These are phyloP conservation scores for Volucella bombylans DNA, from an alignment of 2,888 invertebrate species.

Conservation along the genomic window DNA sequence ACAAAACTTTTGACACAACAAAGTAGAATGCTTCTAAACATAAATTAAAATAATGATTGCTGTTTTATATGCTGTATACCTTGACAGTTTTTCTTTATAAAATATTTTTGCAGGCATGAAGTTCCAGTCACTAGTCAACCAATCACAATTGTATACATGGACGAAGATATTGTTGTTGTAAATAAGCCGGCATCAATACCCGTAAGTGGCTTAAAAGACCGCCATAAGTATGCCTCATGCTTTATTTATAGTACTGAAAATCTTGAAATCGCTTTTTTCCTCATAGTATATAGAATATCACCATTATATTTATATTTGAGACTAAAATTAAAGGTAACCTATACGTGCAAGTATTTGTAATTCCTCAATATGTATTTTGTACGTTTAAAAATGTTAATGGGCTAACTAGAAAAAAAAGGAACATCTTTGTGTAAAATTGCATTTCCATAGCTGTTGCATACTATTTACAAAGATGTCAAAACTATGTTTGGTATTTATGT, in stretches of 20 bases:
- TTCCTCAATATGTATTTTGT: too few relatives aligned
- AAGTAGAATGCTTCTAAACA: neutral
- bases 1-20: too few relatives aligned
- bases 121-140: constrained; percentile 98
- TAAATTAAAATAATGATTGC: neutral
- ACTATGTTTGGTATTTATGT: too few relatives aligned
- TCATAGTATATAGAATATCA: constrained; percentile 11
- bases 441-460: too few relatives aligned
- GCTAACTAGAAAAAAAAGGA: too few relatives aligned
- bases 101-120: constrained; percentile 94
- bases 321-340: neutral
- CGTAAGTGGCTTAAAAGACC: constrained; percentile 95
- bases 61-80: constrained; percentile 18
- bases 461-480: too few relatives aligned
- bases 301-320: neutral
- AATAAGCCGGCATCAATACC: constrained; percentile 99
- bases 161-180: constrained; percentile 99
- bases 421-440: too few relatives aligned
- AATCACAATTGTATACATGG: constrained; percentile 98
- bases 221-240: constrained; percentile 83
- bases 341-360: too few relatives aligned
- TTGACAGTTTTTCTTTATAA: constrained; percentile 62
- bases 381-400: too few relatives aligned
- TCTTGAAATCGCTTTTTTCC: constrained; percentile 40
- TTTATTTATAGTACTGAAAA: constrained; percentile 58